These are phyloP conservation scores for Mohoua ochrocephala DNA, from an alignment of 2,113 vertebrate genomes.

Conservation along the genomic window DNA sequence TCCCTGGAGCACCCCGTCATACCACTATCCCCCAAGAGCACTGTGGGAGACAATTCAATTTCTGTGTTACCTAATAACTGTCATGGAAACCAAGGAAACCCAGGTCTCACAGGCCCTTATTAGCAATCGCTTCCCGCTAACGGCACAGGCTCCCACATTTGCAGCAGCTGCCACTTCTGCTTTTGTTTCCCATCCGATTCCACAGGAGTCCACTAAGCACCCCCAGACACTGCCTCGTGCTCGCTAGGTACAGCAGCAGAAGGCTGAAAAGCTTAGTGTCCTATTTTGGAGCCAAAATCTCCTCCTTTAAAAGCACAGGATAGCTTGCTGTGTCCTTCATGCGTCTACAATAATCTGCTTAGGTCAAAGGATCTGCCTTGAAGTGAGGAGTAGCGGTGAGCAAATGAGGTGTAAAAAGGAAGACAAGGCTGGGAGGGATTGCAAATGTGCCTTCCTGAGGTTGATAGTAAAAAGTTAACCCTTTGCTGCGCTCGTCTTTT, in stretches of 20 bases:
- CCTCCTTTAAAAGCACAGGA: slow-evolving; percentile 63
- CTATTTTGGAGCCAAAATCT: slow-evolving; percentile 78
- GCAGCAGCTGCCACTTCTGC: slow-evolving; percentile 53
- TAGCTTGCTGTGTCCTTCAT: slow-evolving; percentile 67
- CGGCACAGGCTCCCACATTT: slow-evolving; percentile 61
- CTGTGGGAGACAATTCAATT: slow-evolving; percentile 73
- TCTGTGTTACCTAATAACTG: slow-evolving; percentile 78
- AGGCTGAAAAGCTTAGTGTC: slow-evolving; percentile 75
- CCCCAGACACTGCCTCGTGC: slow-evolving; percentile 47
- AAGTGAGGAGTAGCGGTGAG: slow-evolving; percentile 23
- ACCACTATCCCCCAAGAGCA: slow-evolving; percentile 39
- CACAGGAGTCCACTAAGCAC: slow-evolving; percentile 47
- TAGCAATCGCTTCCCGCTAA: slow-evolving; percentile 59
- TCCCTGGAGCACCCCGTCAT: slow-evolving; percentile 43
- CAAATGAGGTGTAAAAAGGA: not conserved
- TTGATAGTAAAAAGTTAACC: slow-evolving; percentile 31
- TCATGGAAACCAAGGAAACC: slow-evolving; percentile 77
- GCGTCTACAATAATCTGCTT: slow-evolving; percentile 74
- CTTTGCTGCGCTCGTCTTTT: not conserved
- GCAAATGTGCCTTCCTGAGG: slow-evolving; percentile 1
- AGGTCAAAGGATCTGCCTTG: slow-evolving; percentile 73
- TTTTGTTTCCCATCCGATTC: slow-evolving; percentile 54
- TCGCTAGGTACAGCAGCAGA: slow-evolving; percentile 67
- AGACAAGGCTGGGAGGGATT: not conserved
- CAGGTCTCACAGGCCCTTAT: slow-evolving; percentile 69